Evolutionary conservation across 1,140 invertebrate genomes (phyloP), one percentile per base, ranked within the genome.

Genomic region (Maconellicoccus hirsutus): DNA sequence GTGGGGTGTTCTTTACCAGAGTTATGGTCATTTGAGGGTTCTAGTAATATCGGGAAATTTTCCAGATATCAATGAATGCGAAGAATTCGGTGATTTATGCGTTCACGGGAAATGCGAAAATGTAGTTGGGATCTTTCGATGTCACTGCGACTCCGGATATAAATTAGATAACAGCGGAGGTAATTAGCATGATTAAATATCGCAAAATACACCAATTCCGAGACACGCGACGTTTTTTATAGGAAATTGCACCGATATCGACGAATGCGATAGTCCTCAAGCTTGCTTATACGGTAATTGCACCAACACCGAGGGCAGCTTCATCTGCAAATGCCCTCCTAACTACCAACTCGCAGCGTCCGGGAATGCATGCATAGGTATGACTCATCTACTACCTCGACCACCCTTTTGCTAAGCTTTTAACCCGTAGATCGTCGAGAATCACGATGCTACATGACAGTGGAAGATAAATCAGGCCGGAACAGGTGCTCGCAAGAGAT

Each of bases 11-110:
- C 42, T 71, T 69, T 22, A 4, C 33, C 38, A 6, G 29, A 33
- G 3, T 33, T 33, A 3, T 33, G 29, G 12, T 23, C 4, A 16
- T 4, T 61, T 61, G 23, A 12, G 3, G 29, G 4, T 33, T 33
- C n/a, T n/a, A n/a, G n/a, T 33, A 33, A 33, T 33, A n/a, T n/a
- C n/a, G n/a, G n/a, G 29, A 33, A 3, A 33, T 6, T 33, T 78
- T 80, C 63, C 75, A 85, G 94, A 97, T 78, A 91, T 96, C 23
- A 87, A 98, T 77, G 94, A 98, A 78, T 98, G 94, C 77, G 84
- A 87, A 26, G 88, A 90, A 80, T 94, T 94, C 79, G 87, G 85
- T 76, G 91, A 93, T 76, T 82, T 94, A 1, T 96, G 92, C 78
- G 89, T 93, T 2, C 91, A 86, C 78, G 92, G 92, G 0, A 84